phyloP scores from a whole-genome alignment of 2,797 vertebrate genomes.

The Chloroceryle amazona region DNA sequence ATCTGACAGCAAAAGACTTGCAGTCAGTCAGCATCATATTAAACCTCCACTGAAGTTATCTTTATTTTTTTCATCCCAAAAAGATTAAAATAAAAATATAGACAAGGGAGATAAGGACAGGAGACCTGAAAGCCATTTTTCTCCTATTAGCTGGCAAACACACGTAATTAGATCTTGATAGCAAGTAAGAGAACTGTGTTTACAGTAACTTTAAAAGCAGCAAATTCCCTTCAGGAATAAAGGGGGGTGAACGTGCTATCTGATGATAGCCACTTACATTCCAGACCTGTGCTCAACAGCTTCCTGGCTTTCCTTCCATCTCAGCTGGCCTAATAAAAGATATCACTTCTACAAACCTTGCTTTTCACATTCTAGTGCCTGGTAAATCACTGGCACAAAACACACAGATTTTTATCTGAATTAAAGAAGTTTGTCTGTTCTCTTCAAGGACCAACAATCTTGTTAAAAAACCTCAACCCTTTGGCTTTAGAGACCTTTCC shows the following conservation, averaged over 20 bases:
- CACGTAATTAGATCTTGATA: not conserved
- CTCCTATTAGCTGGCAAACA: not conserved
- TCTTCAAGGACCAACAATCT: not conserved
- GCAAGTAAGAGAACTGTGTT: not conserved
- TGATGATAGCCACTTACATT: not conserved
- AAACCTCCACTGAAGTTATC: not conserved
- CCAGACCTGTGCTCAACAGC: not conserved
- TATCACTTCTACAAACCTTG: not conserved
- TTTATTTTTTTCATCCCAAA: not conserved
- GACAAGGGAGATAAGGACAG: not conserved
- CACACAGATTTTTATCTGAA: not conserved
- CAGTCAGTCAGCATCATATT: not conserved
- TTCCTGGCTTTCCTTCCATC: not conserved
- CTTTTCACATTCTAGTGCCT: not conserved
- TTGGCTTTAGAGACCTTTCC: not conserved
- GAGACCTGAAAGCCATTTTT: not conserved
- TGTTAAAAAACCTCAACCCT: not conserved
- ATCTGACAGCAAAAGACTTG: not conserved
- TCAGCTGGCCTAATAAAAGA: not conserved
- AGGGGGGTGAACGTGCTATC: not conserved
- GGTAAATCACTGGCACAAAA: not conserved
- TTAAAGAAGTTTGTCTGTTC: not conserved
- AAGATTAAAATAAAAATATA: not conserved
- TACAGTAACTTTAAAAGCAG: not conserved
- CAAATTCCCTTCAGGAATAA: not conserved